Percentiles rank a stretch among this genome's conserved stretches.
These are phyloP conservation scores for Lycophotia porphyrea DNA, from an alignment of 2,888 invertebrate species.

Conservation along the genomic window DNA sequence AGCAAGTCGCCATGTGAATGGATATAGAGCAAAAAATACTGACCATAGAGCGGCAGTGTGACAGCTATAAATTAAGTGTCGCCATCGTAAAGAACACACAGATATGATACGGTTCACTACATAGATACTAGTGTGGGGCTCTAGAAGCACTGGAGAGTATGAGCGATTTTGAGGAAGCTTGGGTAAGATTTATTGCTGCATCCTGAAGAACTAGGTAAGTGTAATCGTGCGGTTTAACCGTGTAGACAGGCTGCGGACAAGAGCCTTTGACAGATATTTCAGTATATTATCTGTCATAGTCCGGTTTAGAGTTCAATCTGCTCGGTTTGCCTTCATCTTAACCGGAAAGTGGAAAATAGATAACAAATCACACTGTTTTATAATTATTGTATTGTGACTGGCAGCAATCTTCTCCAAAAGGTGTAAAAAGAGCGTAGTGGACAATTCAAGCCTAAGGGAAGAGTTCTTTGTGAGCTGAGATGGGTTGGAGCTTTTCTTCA, in stretches of 20 bases:
- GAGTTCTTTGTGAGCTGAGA: neutral
- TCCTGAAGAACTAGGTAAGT: neutral
- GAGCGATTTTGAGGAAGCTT: neutral
- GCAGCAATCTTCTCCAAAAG: neutral
- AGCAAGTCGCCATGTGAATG: slow-evolving; percentile 60
- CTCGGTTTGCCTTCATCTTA: neutral
- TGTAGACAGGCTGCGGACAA: neutral
- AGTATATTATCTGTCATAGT: neutral
- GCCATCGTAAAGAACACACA: slow-evolving; percentile 74
- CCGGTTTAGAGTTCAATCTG: neutral
- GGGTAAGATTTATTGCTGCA: neutral
- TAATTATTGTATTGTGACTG: neutral
- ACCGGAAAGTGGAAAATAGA: neutral
- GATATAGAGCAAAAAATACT: slow-evolving; percentile 77
- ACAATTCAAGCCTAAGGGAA: too few relatives aligned
- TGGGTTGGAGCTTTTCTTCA: too few relatives aligned
- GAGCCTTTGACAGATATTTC: neutral
- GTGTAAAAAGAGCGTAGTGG: neutral
- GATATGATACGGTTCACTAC: slow-evolving; percentile 64
- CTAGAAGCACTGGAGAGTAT: slow-evolving; percentile 16
- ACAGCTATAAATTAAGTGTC: slow-evolving; percentile 82
- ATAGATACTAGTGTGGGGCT: slow-evolving; percentile 53
- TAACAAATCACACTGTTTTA: neutral
- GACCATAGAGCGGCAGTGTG: slow-evolving; percentile 72
- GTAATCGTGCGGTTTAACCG: neutral